These are phyloP conservation scores for Geophilus truncorum DNA, from an alignment of 2,888 invertebrate genomes.

Conservation along the genomic window DNA sequence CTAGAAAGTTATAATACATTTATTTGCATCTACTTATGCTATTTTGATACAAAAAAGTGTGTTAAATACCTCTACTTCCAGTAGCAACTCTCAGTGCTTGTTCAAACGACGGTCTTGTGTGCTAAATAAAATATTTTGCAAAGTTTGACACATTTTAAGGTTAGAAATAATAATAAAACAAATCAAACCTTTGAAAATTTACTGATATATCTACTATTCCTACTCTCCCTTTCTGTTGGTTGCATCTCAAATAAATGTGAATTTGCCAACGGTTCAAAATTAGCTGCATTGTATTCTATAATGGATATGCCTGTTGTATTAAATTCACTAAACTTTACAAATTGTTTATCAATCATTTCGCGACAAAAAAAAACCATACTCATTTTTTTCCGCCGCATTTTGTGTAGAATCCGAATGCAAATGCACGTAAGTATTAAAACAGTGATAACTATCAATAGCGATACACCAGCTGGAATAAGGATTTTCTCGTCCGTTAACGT, in stretches of 20 bases:
- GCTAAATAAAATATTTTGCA: not conserved
- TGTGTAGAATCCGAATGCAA: not conserved
- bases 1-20: not conserved
- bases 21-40: too few species aligned
- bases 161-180: not conserved
- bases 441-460: not conserved
- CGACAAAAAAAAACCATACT: not conserved
- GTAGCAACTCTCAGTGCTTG: not conserved
- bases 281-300: not conserved
- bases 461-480: not conserved
- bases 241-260: not conserved
- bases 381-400: not conserved
- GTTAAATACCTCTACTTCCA: not conserved
- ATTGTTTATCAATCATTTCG: not conserved
- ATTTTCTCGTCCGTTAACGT: not conserved
- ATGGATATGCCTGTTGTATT: not conserved
- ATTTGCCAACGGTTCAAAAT: not conserved
- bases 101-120: not conserved
- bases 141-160: not conserved
- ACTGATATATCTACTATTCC: not conserved
- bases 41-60: not conserved
- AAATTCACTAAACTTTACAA: not conserved
- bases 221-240: not conserved
- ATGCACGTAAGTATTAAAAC: not conserved
- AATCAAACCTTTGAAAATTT: not conserved